Base-by-base conservation (phyloP, 2,888 invertebrate species). In the Metopia argyrocephala region DNA sequence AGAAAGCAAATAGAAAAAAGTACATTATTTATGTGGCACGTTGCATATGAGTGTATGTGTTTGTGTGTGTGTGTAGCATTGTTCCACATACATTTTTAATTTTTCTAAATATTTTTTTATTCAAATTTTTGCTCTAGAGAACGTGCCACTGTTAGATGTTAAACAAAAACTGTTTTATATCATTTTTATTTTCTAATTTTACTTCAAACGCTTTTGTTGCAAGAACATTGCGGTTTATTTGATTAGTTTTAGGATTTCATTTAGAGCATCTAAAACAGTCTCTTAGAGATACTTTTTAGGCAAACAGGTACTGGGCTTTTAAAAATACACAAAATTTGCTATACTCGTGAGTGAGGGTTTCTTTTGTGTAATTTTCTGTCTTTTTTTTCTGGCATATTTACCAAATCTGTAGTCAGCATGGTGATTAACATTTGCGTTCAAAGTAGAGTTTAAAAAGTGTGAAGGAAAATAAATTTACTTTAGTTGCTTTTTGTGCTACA, bases 171-270 rank as follows among this genome's bases (percentile, higher is more conserved):
- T 38, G 38, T 38, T 21, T 54, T 54, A 21, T 15, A 21, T 21
- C 9, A 5, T 21, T 12, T 54, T 12, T 12, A 21, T 38, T 54
- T 52, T 4, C 57, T 54, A 20, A 5, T 31, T 38, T 20, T 48
- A 45, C 15, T 23, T 46, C 21, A 56, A 54, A 18, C 45, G 31
- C 45, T 59, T 45, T 7, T 64, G 52, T 27, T 57, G 59, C 74
- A 20, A 15, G 59, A 54, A 57, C 56, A 66, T 76, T 81, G 81
- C 81, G 81, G 81, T 81, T 78, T 81, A 81, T 81, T 78, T 81
- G 81, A 81, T 81, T 78, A 78, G 74, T 78, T 69, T 78, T 70
- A 50, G 48, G 45, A 78, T 69, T 80, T 80, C 59, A 78, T 81
- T 78, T 81, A 38, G 74, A 81, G 57, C 74, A 57, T 59, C 70